These are phyloP conservation scores for Zaprionus gabonicus DNA, from an alignment of 1,140 invertebrate species.

Conservation along the genomic window DNA sequence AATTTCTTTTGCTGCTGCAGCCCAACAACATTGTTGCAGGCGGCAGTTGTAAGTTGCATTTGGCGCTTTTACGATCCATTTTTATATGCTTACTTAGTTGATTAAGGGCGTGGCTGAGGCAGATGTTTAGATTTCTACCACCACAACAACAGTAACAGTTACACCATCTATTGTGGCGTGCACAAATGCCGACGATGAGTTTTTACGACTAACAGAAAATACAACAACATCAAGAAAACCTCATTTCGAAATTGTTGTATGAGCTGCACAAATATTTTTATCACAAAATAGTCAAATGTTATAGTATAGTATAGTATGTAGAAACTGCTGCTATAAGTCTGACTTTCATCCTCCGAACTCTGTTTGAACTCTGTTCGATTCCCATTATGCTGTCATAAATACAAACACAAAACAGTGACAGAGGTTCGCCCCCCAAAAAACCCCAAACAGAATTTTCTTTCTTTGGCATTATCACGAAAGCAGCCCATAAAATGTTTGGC, in stretches of 20 bases:
- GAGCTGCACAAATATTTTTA: conserved; percentile 36
- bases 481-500: conserved; percentile 28
- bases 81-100: conserved; percentile 78
- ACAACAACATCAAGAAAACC: conserved; percentile 10
- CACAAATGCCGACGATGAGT: conserved; percentile 37
- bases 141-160: conserved; percentile 9
- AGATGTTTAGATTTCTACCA: conserved; percentile 67
- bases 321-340: not conserved
- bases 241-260: conserved; percentile 24
- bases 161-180: conserved; percentile 32
- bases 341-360: not conserved
- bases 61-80: conserved; percentile 74
- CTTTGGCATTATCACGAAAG: conserved; percentile 20
- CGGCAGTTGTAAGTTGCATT: conserved; percentile 58
- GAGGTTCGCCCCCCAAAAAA: not conserved
- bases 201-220: conserved; percentile 38
- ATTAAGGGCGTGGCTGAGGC: conserved; percentile 70
- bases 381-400: conserved; percentile 1
- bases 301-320: not conserved
- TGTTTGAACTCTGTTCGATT: not conserved
- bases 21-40: conserved; percentile 67
- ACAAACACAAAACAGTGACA: not conserved
- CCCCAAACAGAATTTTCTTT: not conserved
- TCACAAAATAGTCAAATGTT: conserved; percentile 18
- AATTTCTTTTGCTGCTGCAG: conserved; percentile 26